Conservation (phyloP, 1,140 invertebrate genomes). For the Philotrypesis tridentata region DNA sequence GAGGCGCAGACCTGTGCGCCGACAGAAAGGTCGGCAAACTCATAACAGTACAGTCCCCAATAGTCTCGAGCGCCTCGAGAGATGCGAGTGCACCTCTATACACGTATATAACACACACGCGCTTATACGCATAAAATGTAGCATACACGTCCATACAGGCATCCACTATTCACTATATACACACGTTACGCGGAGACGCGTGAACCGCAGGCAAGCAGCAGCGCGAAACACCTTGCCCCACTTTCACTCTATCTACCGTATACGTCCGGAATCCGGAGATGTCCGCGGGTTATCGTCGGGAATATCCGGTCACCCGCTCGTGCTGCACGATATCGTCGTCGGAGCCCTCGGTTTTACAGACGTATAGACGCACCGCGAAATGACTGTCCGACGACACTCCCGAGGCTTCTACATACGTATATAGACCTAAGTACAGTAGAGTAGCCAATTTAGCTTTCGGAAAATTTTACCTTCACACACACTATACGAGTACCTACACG, state of each 20-base stretch:
- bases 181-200: background rate
- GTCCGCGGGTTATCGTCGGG: background rate
- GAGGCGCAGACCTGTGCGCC: background rate
- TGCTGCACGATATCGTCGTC: too few species aligned
- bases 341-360: too few species aligned
- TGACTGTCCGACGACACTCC: background rate
- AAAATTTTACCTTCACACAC: too few species aligned
- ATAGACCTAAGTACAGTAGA: too few species aligned
- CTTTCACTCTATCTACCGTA: constrained; percentile 1
- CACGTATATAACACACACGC: too few species aligned
- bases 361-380: too few species aligned
- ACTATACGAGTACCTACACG: too few species aligned
- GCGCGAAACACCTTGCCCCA: constrained; percentile 13
- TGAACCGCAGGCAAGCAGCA: background rate
- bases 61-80: background rate
- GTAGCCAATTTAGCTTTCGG: too few species aligned
- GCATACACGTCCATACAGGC: background rate
- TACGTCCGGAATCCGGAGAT: background rate
- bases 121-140: too few species aligned
- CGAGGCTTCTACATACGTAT: too few species aligned
- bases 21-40: background rate
- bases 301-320: background rate
- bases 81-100: background rate
- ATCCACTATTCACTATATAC: too few species aligned
- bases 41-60: background rate